These are phyloP conservation scores for Ophraella communa DNA, from an alignment of 2,888 invertebrate genomes.

Conservation along the genomic window DNA sequence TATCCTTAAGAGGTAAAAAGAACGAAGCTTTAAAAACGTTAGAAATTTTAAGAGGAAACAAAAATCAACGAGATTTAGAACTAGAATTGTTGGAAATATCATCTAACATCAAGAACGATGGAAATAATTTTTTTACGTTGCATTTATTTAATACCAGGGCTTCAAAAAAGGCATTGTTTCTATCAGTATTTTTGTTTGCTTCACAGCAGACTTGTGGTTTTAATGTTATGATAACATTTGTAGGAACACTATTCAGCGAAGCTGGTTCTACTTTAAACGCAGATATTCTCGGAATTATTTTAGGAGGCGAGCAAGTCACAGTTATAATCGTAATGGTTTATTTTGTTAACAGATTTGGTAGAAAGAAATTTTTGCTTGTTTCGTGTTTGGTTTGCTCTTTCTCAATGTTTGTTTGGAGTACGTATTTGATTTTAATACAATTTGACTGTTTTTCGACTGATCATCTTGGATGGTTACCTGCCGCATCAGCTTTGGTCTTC, in stretches of 20 bases:
- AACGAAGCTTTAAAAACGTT: neutral
- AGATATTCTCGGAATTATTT: neutral
- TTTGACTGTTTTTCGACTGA: neutral
- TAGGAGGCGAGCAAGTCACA: neutral
- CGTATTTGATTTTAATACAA: neutral
- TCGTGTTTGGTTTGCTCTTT: neutral
- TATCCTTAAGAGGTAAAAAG: neutral
- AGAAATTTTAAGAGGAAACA: neutral
- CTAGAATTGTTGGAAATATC: neutral
- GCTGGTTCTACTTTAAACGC: neutral
- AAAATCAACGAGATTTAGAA: neutral
- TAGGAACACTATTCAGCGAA: neutral
- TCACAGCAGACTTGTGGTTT: neutral
- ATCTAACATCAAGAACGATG: neutral
- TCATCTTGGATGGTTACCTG: neutral
- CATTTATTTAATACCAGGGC: neutral
- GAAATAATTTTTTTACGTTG: neutral
- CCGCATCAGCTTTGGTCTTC: neutral
- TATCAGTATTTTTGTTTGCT: neutral
- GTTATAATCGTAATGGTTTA: neutral
- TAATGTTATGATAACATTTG: neutral
- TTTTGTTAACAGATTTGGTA: neutral
- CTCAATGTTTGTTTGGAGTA: neutral
- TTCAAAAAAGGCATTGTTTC: neutral
- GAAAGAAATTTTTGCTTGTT: neutral